A percentile compares a stretch with the other conserved stretches of the same genome.
Conservation (phyloP, 2,888 invertebrate genomes). For the Cryptophagus acutangulus region DNA sequence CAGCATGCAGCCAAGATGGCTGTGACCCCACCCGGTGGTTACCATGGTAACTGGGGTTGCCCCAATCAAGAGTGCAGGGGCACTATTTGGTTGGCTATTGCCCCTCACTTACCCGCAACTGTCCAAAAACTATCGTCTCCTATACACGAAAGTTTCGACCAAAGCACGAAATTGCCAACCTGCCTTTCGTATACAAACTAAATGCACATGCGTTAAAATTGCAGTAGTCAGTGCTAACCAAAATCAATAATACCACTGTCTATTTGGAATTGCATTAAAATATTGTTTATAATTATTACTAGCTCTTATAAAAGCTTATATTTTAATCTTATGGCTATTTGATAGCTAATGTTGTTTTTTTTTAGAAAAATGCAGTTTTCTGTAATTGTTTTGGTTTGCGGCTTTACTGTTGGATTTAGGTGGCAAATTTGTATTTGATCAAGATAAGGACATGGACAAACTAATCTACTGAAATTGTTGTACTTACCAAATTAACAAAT, state of each 20-base stretch:
- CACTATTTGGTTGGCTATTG: conserved; percentile 33
- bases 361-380: conserved; percentile 1
- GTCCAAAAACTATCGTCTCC: conserved; percentile 15
- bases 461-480: too few species aligned
- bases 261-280: too few species aligned
- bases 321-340: not conserved
- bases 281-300: too few species aligned
- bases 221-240: conserved; percentile 30
- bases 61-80: conserved; percentile 40
- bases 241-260: conserved; percentile 34
- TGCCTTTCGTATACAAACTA: too few species aligned
- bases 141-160: conserved; percentile 10
- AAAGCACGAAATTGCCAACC: too few species aligned
- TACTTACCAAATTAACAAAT: too few species aligned
- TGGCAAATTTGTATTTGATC: too few species aligned
- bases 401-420: not conserved
- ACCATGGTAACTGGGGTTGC: conserved; percentile 41
- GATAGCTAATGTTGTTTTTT: not conserved
- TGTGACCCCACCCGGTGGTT: conserved; percentile 45
- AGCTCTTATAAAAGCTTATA: too few species aligned
- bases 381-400: conserved; percentile 4
- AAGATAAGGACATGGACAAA: too few species aligned
- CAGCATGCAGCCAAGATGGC: conserved; percentile 42
- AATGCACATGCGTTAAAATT: conserved; percentile 38
- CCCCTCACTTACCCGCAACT: conserved; percentile 24